Evolutionary conservation across 2,888 invertebrate genomes (phyloP), one percentile per base, ranked within the genome.

Genomic region (Acheta domesticus): DNA sequence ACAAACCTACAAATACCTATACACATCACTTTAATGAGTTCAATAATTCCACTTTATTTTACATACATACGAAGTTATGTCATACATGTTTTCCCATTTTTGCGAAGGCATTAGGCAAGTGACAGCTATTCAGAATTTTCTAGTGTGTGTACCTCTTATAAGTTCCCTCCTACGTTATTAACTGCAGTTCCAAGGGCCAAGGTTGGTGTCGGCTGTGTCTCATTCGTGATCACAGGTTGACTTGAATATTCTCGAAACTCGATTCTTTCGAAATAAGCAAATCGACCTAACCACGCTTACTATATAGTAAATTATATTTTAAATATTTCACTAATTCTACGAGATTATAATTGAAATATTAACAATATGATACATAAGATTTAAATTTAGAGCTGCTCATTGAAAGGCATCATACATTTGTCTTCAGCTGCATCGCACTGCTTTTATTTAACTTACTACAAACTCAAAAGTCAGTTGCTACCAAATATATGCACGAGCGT

Each of bases 351-450:
- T 36, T 36, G 36, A 36, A 36, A 36, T 36, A 36, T 36, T 36
- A 36, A 36, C 36, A 36, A 36, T 36, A 36, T 36, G 36, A 36
- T 36, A 36, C 36, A 36, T 36, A 36, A 8, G 36, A 36, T 36
- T 36, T 36, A 36, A 36, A 36, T 36, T 8, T 36, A 36, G 36
- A 36, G 36, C 62, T 62, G n/a, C n/a, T 62, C 62, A 11, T 62
- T 0, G 16, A 62, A n/a, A 1, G n/a, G 16, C 62, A 62, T 62
- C 16, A 14, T 62, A 19, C 14, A 14, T 14, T 62, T 19, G n/a
- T 62, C 62, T 62, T 62, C 62, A 62, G 62, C 62, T 62, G 62
- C 62, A n/a, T 62, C n/a, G 62, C n/a, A 62, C 62, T 62, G 16
- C 14, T 62, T 19, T 62, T 62, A 19, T 19, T 19, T 62, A 62